Evolutionary conservation across 2,113 vertebrate species (phyloP).

Genomic region (Ceyx melanurus): DNA sequence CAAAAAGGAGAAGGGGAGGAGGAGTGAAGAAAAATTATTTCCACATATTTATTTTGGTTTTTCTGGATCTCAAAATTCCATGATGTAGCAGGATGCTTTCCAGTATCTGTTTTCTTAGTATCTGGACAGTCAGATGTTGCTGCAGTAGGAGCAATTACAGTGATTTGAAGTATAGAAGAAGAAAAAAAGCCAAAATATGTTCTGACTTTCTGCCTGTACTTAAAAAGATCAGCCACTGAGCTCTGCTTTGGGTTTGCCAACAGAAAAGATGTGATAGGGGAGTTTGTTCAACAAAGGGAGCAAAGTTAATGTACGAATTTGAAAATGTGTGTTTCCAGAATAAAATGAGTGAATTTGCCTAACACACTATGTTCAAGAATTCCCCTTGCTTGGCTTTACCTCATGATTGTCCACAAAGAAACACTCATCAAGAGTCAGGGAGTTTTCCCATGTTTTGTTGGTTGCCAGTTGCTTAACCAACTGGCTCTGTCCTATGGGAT

Average conservation of each 20-base stretch:
- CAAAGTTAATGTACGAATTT: background rate
- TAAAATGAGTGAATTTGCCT: background rate
- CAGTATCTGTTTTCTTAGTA: conserved; percentile 12
- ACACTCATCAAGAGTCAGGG: background rate
- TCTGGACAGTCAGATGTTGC: conserved; percentile 29
- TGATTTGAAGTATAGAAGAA: background rate
- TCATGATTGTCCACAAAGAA: background rate
- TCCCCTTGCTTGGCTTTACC: background rate
- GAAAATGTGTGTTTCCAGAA: background rate
- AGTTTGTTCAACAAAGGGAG: background rate
- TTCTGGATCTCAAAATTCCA: background rate
- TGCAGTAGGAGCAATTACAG: conserved; percentile 15
- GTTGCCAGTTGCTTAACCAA: background rate
- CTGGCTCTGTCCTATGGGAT: background rate
- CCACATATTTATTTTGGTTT: background rate
- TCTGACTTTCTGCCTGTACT: background rate
- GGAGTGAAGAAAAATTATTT: background rate
- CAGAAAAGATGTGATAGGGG: background rate
- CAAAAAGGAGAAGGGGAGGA: background rate
- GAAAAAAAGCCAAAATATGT: background rate
- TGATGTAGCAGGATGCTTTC: conserved; percentile 5
- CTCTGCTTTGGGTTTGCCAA: background rate
- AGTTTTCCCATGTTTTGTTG: background rate
- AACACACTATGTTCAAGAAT: background rate
- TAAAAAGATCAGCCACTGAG: background rate